Evolutionary conservation across 2,888 invertebrate genomes (phyloP).

Genomic region (Nymphalis polychloros): DNA sequence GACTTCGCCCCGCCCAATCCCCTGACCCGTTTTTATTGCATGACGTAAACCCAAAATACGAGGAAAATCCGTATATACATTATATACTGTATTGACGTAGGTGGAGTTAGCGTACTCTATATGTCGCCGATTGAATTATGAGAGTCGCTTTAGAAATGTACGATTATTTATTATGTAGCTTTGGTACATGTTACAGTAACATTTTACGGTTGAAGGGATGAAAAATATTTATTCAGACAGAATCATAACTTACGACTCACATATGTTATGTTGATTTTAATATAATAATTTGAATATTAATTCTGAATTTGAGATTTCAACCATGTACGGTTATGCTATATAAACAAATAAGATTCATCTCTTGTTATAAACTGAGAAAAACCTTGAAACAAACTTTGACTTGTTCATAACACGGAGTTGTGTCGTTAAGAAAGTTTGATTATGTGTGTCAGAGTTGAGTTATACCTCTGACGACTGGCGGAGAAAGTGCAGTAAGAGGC

Average conservation of each 20-base stretch:
- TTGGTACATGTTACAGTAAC: constrained; percentile 11
- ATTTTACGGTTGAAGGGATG: constrained; percentile 6
- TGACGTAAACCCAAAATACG: constrained; percentile 73
- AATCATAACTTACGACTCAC: constrained; percentile 7
- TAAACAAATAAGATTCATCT: constrained; percentile 15
- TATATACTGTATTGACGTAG: constrained; percentile 68
- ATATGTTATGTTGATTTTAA: constrained; percentile 4
- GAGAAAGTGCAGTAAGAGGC: constrained; percentile 84
- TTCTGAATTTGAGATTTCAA: background rate
- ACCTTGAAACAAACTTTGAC: constrained; percentile 78
- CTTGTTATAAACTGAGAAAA: constrained; percentile 40
- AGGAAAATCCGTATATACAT: constrained; percentile 73
- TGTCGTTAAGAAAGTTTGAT: constrained; percentile 77
- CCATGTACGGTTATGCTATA: constrained; percentile 2
- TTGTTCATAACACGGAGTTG: constrained; percentile 72
- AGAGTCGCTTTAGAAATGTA: constrained; percentile 62
- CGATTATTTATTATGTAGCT: constrained; percentile 56
- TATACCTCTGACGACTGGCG: constrained; percentile 89
- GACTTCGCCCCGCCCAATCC: constrained; percentile 66
- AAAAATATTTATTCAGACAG: constrained; percentile 22
- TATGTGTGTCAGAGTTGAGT: constrained; percentile 59
- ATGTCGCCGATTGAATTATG: constrained; percentile 51
- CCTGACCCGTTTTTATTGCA: constrained; percentile 80
- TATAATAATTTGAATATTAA: background rate
- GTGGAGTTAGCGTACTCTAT: constrained; percentile 55